Evolutionary conservation across 2,888 invertebrate genomes (phyloP).

Genomic region (Timandra comae): DNA sequence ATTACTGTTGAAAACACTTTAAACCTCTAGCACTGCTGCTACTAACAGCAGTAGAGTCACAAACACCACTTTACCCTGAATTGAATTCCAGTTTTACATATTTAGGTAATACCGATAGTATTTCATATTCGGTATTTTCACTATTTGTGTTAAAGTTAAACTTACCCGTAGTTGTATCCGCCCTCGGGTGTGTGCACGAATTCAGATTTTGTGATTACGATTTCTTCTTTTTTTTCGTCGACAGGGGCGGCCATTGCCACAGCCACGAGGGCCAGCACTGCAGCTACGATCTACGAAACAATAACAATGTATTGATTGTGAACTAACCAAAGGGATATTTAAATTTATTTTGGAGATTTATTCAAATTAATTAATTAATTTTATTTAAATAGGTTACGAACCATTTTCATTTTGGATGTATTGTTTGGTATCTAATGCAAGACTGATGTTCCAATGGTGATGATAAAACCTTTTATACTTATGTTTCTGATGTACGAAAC

Average conservation of each 20-base stretch:
- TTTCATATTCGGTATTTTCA: too few species aligned
- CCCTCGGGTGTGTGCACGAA: slow-evolving; percentile 4
- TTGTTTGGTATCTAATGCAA: slow-evolving; percentile 45
- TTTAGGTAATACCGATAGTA: too few species aligned
- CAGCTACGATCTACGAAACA: slow-evolving; percentile 28
- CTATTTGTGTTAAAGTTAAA: too few species aligned
- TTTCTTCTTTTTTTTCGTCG: slow-evolving; percentile 7
- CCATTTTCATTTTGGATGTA: slow-evolving; percentile 62
- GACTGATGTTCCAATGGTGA: slow-evolving; percentile 48
- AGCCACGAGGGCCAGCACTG: slow-evolving; percentile 50
- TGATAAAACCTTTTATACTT: slow-evolving; percentile 61
- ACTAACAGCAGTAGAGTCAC: too few species aligned
- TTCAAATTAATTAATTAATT: too few species aligned
- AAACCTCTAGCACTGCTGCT: too few species aligned
- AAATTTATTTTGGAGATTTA: neutral
- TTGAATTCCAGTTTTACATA: too few species aligned
- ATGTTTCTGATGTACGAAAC: too few species aligned
- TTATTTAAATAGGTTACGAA: slow-evolving; percentile 28
- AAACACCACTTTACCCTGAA: too few species aligned
- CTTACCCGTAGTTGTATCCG: slow-evolving; percentile 8
- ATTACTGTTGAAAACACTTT: too few species aligned
- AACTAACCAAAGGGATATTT: too few species aligned
- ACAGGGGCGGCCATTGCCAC: slow-evolving; percentile 38
- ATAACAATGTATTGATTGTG: neutral
- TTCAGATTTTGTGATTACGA: slow-evolving; percentile 7